Conservation (phyloP, 2,888 invertebrate species). For the Phymatocera aterrima region DNA sequence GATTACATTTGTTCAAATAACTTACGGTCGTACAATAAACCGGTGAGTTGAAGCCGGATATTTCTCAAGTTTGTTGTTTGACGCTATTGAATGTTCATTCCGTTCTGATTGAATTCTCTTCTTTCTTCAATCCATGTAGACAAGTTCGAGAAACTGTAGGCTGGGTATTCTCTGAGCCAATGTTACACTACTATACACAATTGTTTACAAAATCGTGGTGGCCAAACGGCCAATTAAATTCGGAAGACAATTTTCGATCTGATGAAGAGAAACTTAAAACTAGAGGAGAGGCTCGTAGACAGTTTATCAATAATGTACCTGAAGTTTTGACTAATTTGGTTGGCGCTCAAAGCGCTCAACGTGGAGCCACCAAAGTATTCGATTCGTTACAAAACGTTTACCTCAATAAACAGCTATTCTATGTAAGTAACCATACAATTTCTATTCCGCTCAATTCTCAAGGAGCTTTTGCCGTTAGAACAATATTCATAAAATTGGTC, state of each 20-base stretch:
- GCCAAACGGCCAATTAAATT: conserved; percentile 88
- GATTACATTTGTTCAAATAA: conserved; percentile 93
- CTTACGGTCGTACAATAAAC: conserved; percentile 94
- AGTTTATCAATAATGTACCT: conserved; percentile 84
- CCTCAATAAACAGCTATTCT: conserved; percentile 93
- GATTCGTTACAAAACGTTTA: conserved; percentile 89
- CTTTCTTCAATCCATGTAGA: conserved; percentile 74
- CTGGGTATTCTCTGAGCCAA: conserved; percentile 92
- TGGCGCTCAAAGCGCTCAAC: conserved; percentile 89
- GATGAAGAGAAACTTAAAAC: conserved; percentile 83
- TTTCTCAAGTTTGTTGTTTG: not conserved
- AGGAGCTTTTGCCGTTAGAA: no score
- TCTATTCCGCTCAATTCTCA: no score
- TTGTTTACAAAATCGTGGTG: conserved; percentile 91
- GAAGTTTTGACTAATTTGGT: conserved; percentile 90
- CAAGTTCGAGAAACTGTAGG: conserved; percentile 92
- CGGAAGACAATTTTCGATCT: conserved; percentile 76
- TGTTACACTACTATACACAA: conserved; percentile 92
- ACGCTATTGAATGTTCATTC: not conserved
- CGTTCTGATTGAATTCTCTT: not conserved
- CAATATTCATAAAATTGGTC: no score
- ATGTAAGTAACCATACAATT: conserved; percentile 89
- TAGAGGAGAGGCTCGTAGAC: conserved; percentile 82
- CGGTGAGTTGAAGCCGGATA: conserved; percentile 75
- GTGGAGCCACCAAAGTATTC: conserved; percentile 91